Percentiles rank a stretch among this genome's conserved stretches.
These are phyloP conservation scores for Aphidius gifuensis DNA, from an alignment of 1,140 invertebrate genomes.

Conservation along the genomic window DNA sequence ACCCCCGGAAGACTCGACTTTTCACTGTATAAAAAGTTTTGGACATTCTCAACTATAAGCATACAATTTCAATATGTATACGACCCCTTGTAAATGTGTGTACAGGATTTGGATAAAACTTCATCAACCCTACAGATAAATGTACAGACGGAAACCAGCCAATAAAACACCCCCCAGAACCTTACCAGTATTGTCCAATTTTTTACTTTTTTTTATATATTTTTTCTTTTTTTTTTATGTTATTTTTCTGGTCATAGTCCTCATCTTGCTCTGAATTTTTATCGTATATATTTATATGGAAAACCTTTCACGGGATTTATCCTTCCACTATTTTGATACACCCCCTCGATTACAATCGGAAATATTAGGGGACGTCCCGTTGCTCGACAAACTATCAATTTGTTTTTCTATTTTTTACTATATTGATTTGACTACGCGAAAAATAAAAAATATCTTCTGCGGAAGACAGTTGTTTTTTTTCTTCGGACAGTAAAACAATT, in stretches of 20 bases:
- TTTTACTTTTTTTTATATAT: slow-evolving; percentile 36
- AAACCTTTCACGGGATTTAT: background rate
- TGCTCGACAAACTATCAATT: slow-evolving; percentile 55
- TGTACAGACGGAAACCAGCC: slow-evolving; percentile 43
- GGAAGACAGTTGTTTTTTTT: slow-evolving; percentile 19
- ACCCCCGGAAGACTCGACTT: no score
- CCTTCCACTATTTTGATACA: slow-evolving; percentile 30
- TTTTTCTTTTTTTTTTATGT: background rate
- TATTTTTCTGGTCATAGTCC: slow-evolving; percentile 15
- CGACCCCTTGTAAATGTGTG: background rate
- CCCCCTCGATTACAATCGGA: slow-evolving; percentile 57
- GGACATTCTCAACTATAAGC: no score
- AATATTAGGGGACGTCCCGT: slow-evolving; percentile 57
- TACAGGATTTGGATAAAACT: no score
- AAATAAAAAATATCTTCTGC: slow-evolving; percentile 9
- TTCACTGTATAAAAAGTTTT: slow-evolving; percentile 15
- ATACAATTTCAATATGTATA: no score
- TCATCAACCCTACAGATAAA: no score
- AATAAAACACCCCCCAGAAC: slow-evolving; percentile 44
- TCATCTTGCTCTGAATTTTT: slow-evolving; percentile 26
- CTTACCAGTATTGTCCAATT: slow-evolving; percentile 47
- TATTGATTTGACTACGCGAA: slow-evolving; percentile 19
- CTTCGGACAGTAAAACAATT: background rate
- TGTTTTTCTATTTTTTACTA: slow-evolving; percentile 39
- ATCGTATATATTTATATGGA: background rate